phyloP scores from a whole-genome alignment of 2,888 invertebrate genomes.

The Cosmorhoe ocellata region DNA sequence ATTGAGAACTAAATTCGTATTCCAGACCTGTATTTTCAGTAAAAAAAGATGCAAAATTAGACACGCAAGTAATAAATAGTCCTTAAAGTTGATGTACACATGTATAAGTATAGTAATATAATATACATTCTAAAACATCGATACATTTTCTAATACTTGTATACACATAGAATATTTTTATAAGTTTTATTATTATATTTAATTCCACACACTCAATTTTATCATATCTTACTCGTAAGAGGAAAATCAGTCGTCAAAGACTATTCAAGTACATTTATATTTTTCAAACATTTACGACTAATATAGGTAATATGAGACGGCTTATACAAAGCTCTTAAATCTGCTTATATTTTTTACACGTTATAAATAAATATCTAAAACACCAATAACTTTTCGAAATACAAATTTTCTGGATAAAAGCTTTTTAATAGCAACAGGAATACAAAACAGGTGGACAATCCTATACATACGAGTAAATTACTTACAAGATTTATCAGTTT shows the following conservation, averaged over 20 bases:
- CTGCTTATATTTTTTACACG: slow-evolving; percentile 34
- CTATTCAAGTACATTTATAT: slow-evolving; percentile 48
- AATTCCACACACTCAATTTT: slow-evolving; percentile 50
- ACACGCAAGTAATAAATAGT: slow-evolving; percentile 9
- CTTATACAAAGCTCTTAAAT: slow-evolving; percentile 58
- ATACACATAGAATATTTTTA: slow-evolving; percentile 46
- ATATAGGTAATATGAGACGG: slow-evolving; percentile 54
- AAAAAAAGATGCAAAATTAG: slow-evolving; percentile 11
- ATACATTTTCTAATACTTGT: slow-evolving; percentile 60
- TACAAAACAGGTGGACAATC: not conserved
- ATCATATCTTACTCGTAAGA: slow-evolving; percentile 52
- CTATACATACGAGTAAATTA: slow-evolving; percentile 4
- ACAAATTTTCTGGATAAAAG: slow-evolving; percentile 12
- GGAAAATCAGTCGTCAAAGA: slow-evolving; percentile 78
- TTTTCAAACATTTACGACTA: slow-evolving; percentile 43
- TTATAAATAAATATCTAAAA: slow-evolving; percentile 22
- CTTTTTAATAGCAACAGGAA: slow-evolving; percentile 2
- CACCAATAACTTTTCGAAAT: slow-evolving; percentile 21
- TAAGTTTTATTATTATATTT: slow-evolving; percentile 19
- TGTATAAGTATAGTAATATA: slow-evolving; percentile 52
- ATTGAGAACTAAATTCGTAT: not conserved
- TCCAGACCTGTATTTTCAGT: slow-evolving; percentile 1
- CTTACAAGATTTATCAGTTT: not conserved
- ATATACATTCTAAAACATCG: slow-evolving; percentile 55
- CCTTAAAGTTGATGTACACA: slow-evolving; percentile 32